Base-by-base conservation (phyloP, 2,113 vertebrate species). In the Casuarius casuarius region DNA sequence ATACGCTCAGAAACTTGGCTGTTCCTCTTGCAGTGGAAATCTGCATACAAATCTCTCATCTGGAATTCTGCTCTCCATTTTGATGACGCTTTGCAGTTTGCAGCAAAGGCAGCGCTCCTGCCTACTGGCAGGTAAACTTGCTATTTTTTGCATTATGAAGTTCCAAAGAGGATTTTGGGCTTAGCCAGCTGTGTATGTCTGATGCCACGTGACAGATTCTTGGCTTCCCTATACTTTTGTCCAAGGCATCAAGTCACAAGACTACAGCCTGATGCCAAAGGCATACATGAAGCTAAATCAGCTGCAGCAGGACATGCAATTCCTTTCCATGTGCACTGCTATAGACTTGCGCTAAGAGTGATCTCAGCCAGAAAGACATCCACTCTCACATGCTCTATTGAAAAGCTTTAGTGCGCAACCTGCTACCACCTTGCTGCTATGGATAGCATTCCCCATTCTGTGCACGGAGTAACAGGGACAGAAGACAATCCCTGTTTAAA, bases 391-490 rank as follows among this genome's bases (percentile, higher is more conserved):
- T 5, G 20, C 7, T 1, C 62, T 35, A 46, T 3, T 46, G 20
- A 17, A 76, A 89, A 71, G 33, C 20, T 87, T 44, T 71, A 83
- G 78, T 14, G 83, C 35, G 9, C 42, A 79, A 33, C 23, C 7
- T 40, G 85, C 62, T 49, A 9, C 54, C 29, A 28, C 49, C 74
- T 35, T 40, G 52, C 35, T 76, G 92, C 44, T 16, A 17, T 5
- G 17, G 26, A 3, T 21, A 76, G 26, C 15, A 8, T 18, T 8
- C 31, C 70, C 75, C 46, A 1, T 56, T 59, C 70, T 58, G 82
- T 59, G 23, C 4, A 1, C 42, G 6, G 49, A 56, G 46, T 9
- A 59, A 68, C 0, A n/a, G 5, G 44, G 31, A 16, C 25, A 65
- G 68, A 52, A 78, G 61, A 74, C 10, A 67, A n/a, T 20, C 70